These are phyloP conservation scores for Brienomyrus brachyistius DNA, from an alignment of 2,113 vertebrate genomes.

Conservation along the genomic window DNA sequence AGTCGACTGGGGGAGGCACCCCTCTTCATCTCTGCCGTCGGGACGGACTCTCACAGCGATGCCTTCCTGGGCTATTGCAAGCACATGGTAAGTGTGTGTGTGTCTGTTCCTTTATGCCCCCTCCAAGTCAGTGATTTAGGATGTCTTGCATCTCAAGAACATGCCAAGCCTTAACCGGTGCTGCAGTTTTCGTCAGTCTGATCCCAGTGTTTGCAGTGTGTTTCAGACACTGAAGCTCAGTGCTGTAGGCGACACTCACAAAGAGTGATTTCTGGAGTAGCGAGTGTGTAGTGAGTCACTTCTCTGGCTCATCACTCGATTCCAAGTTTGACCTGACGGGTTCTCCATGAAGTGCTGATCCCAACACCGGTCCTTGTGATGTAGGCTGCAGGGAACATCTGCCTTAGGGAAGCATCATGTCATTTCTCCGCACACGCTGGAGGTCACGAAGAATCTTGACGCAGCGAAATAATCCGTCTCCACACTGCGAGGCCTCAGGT, in stretches of 20 bases:
- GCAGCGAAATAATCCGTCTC: background rate
- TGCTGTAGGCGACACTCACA: background rate
- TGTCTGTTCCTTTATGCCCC: background rate
- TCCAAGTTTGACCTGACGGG: background rate
- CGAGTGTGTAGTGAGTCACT: background rate
- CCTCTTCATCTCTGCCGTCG: slow-evolving; percentile 73
- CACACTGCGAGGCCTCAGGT: background rate
- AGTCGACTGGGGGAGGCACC: slow-evolving; percentile 68
- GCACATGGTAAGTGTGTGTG: slow-evolving; percentile 69
- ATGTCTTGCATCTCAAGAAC: background rate
- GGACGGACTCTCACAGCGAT: slow-evolving; percentile 68
- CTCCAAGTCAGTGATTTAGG: background rate
- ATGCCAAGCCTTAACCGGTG: background rate
- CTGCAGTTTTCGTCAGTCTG: background rate
- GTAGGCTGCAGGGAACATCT: background rate
- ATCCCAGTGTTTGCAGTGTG: background rate
- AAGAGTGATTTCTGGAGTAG: background rate
- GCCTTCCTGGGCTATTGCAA: slow-evolving; percentile 66
- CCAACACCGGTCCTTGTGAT: background rate
- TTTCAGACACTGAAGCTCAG: background rate
- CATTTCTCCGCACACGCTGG: background rate
- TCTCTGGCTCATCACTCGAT: background rate
- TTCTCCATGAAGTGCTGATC: background rate
- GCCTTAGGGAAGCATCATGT: background rate
- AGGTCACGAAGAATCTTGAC: background rate